Evolutionary conservation across 2,113 vertebrate species (phyloP).

Genomic region (Nycticebus coucang): DNA sequence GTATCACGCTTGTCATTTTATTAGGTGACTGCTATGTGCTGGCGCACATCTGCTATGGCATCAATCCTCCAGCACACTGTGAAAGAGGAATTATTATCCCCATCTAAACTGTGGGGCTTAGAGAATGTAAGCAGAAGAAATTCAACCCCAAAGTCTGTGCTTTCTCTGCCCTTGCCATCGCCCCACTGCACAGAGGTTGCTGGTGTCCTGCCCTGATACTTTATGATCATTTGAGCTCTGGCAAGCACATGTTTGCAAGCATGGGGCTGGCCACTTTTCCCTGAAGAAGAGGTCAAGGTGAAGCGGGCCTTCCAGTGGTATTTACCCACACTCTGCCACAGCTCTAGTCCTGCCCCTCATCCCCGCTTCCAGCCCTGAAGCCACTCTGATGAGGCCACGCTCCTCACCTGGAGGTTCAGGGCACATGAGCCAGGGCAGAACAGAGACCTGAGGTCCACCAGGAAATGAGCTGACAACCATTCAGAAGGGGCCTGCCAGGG

Average conservation of each 20-base stretch:
- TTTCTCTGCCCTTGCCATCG: neutral
- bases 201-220: neutral
- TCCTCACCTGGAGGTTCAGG: neutral
- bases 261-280: neutral
- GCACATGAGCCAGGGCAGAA: neutral
- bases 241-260: neutral
- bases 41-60: neutral
- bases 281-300: constrained; percentile 27
- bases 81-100: neutral
- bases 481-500: neutral
- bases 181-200: neutral
- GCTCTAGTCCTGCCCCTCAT: neutral
- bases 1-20: neutral
- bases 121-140: neutral
- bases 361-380: neutral
- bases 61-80: too few relatives aligned
- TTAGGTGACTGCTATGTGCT: neutral
- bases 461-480: neutral
- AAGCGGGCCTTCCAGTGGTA: neutral
- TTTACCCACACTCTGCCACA: neutral
- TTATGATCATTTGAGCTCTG: neutral
- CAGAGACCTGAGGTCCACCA: neutral
- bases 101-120: neutral
- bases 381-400: neutral
- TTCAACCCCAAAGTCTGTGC: neutral